Evolutionary conservation across 2,888 invertebrate species (phyloP).

Genomic region (Sarcophaga caerulescens): DNA sequence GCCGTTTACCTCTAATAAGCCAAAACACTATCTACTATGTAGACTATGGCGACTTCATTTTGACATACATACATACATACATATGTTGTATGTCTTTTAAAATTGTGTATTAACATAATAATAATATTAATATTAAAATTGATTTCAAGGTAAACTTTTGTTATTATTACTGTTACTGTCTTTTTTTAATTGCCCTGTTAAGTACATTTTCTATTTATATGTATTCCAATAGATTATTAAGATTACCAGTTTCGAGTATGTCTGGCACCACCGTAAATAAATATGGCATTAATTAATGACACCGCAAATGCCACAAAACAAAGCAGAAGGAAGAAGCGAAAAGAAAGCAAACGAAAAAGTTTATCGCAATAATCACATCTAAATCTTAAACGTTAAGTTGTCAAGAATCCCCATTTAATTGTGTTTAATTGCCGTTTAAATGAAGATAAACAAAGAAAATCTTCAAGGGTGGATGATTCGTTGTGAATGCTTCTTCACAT

Average conservation of each 20-base stretch:
- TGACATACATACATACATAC: no score
- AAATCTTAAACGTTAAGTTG: conserved; percentile 48
- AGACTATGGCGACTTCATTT: no score
- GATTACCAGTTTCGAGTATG: background rate
- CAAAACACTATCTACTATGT: no score
- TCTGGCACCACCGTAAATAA: conserved; percentile 19
- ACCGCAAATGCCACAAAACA: conserved; percentile 41
- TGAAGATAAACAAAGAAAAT: conserved; percentile 46
- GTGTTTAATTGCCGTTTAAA: conserved; percentile 62
- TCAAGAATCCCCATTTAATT: conserved; percentile 59
- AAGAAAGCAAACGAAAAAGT: conserved; percentile 26
- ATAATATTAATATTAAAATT: no score
- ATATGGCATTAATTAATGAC: conserved; percentile 34
- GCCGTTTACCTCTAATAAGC: no score
- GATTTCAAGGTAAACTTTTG: no score
- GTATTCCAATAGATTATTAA: background rate
- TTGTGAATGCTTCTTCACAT: background rate
- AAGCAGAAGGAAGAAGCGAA: background rate
- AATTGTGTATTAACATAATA: no score
- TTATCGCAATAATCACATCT: conserved; percentile 52
- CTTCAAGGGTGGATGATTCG: conserved; percentile 50
- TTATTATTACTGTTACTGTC: no score
- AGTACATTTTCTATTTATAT: no score
- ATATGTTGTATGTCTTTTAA: no score
- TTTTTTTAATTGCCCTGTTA: no score